Evolutionary conservation across 2,888 invertebrate species (phyloP).

Genomic region (Atherix ibis): DNA sequence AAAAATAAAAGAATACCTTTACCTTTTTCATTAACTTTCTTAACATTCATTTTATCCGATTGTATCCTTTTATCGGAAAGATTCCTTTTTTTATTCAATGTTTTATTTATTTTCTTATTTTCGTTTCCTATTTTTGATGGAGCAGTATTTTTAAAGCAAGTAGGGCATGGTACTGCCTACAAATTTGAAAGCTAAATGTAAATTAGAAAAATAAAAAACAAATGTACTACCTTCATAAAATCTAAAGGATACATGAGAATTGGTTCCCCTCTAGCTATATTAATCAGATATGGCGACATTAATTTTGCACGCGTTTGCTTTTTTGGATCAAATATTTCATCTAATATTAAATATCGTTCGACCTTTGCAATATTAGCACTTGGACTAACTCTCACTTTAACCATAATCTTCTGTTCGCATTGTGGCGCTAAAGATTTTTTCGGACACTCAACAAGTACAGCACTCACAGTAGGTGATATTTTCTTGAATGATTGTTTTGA

Average conservation of each 20-base stretch:
- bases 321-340: constrained; percentile 18
- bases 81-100: too few species aligned
- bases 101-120: too few species aligned
- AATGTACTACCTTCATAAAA: constrained; percentile 15
- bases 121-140: too few species aligned
- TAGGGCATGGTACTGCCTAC: too few species aligned
- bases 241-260: constrained; percentile 20
- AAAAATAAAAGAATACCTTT: too few species aligned
- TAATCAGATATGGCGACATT: constrained; percentile 20
- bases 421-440: constrained; percentile 5
- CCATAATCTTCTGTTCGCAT: constrained; percentile 17
- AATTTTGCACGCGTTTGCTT: constrained; percentile 16
- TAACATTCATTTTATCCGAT: too few species aligned
- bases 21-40: too few species aligned
- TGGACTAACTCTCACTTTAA: constrained; percentile 17
- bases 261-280: constrained; percentile 18
- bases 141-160: too few species aligned
- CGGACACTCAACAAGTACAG: constrained; percentile 16
- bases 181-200: too few species aligned
- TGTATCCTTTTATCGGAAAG: too few species aligned
- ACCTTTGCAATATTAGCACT: constrained; percentile 13
- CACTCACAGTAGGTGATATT: constrained; percentile 13
- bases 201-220: neutral
- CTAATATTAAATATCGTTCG: constrained; percentile 17
- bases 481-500: constrained; percentile 5